phyloP scores from a whole-genome alignment of 2,888 invertebrate genomes.

The Geotrupes spiniger region DNA sequence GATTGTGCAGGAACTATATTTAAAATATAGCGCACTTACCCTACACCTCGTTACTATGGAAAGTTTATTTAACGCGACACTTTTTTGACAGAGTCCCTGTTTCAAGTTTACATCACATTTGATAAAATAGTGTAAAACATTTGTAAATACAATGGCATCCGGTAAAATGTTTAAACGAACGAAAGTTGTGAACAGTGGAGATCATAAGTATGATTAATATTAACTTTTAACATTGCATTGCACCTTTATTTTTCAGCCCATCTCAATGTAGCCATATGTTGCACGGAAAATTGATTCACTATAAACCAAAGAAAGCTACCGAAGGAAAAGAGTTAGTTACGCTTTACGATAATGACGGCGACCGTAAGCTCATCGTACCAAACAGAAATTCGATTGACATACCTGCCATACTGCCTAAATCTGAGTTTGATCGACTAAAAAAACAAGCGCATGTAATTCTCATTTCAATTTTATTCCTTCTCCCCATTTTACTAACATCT shows the following conservation, averaged over 20 bases:
- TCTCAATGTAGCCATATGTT: conserved; percentile 42
- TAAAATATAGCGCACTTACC: no score
- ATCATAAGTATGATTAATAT: conserved; percentile 12
- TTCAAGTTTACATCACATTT: no score
- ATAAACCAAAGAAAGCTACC: conserved; percentile 35
- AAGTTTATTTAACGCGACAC: no score
- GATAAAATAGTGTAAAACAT: no score
- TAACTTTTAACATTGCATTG: no score
- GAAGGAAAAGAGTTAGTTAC: conserved; percentile 39
- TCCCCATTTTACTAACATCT: no score
- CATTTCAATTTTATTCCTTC: background rate
- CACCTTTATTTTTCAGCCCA: conserved; percentile 26
- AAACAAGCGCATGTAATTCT: conserved; percentile 56
- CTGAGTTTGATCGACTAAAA: conserved; percentile 60
- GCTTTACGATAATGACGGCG: conserved; percentile 42
- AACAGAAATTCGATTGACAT: conserved; percentile 53
- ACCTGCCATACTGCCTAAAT: conserved; percentile 59
- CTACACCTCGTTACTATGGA: no score
- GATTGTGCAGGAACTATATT: background rate
- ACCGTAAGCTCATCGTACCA: conserved; percentile 54
- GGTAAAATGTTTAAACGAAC: no score
- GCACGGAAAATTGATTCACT: conserved; percentile 42
- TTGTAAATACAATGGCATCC: no score
- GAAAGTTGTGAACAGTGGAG: conserved; percentile 5
- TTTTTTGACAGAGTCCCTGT: no score